These are phyloP conservation scores for Heterodera schachtii DNA, from an alignment of 1,140 invertebrate species.

Conservation along the genomic window DNA sequence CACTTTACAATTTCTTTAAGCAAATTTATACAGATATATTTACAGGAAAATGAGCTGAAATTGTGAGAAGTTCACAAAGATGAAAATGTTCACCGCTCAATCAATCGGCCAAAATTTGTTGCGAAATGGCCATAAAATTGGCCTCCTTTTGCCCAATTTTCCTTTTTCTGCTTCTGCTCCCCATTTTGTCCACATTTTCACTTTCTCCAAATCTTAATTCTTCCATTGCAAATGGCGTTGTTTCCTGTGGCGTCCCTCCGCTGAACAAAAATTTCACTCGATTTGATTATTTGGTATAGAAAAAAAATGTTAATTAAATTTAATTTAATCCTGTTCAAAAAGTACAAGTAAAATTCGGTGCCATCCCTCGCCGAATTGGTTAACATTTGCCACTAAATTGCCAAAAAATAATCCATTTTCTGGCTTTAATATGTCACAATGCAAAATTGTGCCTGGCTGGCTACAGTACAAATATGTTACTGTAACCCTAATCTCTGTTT, in stretches of 20 bases:
- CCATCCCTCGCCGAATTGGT: no score
- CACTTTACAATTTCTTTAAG: no score
- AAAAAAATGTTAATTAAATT: not conserved
- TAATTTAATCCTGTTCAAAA: no score
- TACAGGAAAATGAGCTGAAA: no score
- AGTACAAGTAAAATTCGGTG: no score
- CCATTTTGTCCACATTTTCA: not conserved
- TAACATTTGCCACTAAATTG: no score
- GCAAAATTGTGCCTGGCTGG: no score
- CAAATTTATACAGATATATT: no score
- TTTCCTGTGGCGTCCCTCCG: constrained; percentile 13
- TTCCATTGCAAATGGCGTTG: not conserved
- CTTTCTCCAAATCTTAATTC: not conserved
- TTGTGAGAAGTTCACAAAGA: no score
- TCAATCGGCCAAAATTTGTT: not conserved
- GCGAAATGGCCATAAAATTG: not conserved
- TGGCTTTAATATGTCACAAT: no score
- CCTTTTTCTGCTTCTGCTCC: not conserved
- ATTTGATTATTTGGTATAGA: constrained; percentile 24
- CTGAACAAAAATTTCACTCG: constrained; percentile 26
- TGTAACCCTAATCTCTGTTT: not conserved
- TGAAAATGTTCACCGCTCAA: no score
- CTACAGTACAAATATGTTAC: not conserved
- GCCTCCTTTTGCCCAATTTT: not conserved
- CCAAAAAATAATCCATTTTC: no score